Evolutionary conservation across 2,113 vertebrate genomes (phyloP), one percentile per base, ranked within the genome.

Genomic region (Phainopepla nitens): DNA sequence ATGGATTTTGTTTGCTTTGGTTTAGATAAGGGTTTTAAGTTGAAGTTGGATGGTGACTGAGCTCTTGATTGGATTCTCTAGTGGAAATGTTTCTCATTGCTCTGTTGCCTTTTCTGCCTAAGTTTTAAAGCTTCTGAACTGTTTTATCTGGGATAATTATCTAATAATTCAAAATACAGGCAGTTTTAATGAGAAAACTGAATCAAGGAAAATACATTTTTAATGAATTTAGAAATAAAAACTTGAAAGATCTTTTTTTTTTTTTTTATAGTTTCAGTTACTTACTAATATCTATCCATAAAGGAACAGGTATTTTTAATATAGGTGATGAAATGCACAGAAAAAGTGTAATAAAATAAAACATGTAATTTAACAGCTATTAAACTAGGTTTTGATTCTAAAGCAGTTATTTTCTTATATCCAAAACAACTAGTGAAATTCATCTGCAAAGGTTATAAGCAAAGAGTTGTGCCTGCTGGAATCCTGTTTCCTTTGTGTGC

Each of bases 1-100:
- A 33, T 93, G 85, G 92, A 39, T 97, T 97, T 96, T 96, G 80
- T 97, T 98, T 97, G 96, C 82, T 96, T 96, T 97, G 92, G 87
- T 95, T 94, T n/a, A 84, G 92, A 66, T 96, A 71, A 87, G 64
- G 57, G 35, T n/a, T 95, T 92, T 73, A 71, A 78, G 57, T 89
- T 95, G 23, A 68, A 89, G 69, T 91, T n/a, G 85, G 69, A 19
- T 93, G 76, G 77, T 91, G 83, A 90, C 58, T 29, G 68, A 89
- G 42, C 79, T 60, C 39, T 58, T 33, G 62, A 44, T 83, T 82
- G 71, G 22, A 33, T 73, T 87, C 22, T 77, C 33, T 51, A 45
- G 64, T 92, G 56, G 41, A 57, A 66, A 33, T 73, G n/a, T 81
- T 79, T 92, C 71, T 85, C 57, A 19, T 79, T 77, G 54, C 36